Base-by-base conservation (phyloP, 2,888 invertebrate species). In the Caenorhabditis plicata region DNA sequence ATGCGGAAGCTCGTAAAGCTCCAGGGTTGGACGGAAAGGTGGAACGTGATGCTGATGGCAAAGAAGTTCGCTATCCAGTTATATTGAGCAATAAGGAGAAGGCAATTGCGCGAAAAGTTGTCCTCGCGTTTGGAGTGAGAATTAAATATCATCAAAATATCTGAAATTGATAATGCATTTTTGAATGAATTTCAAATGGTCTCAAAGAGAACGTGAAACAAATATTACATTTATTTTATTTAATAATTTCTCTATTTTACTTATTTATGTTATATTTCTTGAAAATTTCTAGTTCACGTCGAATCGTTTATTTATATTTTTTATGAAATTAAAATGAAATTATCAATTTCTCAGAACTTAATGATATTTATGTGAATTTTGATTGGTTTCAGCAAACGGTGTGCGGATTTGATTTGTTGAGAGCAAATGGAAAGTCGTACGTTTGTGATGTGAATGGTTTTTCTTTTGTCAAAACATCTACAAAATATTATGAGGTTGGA, bases 381-480 rank as follows among this genome's bases (percentile, higher is more conserved):
- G n/a, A n/a, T n/a, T n/a, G n/a, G n/a, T n/a, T 81, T 35, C 77
- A 85, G 84, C 98, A 99, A 86, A 96, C 94, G 8, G 98, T 99
- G 7, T 99, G 98, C 82, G 98, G 98, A 17, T 99, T 99, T 82
- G 98, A 98, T 85, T 86, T 98, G 64, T 85, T 98, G 46, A 72
- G 95, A 82, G 96, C 98, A 19, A 96, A 92, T 85, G 98, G 98
- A 42, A 92, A 93, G 83, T 96, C 96, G 0, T 98, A 91, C 82
- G 98, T 99, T 0, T 98, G 98, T 84, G 98, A 99, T 85, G 98
- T 99, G 3, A 99, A 99, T 84, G 98, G 98, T 0, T 99, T 99
- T 83, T 96, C 95, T 81, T 99, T 99, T 83, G 98, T 99, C 23
- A 99, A 99, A 83, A 98, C 95, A 82, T 96, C 96, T 0, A 92